phyloP scores from a whole-genome alignment of 1,140 invertebrate genomes.

The Calephelis nemesis region DNA sequence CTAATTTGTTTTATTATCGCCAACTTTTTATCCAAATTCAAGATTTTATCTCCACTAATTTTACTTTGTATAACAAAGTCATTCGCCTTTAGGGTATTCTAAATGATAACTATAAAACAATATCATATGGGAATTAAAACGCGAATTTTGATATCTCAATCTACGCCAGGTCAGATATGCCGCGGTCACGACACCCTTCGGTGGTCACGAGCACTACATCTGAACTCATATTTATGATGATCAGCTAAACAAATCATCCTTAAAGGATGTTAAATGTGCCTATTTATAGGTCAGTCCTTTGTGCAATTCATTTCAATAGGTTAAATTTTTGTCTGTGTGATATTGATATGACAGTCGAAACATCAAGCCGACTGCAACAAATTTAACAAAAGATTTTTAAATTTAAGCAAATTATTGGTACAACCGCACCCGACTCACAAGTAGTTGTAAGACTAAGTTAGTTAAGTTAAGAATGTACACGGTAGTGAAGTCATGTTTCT shows the following conservation, averaged over 20 bases:
- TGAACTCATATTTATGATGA: conserved; percentile 66
- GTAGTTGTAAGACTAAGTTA: too few relatives aligned
- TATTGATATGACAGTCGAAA: too few relatives aligned
- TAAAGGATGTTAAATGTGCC: conserved; percentile 41
- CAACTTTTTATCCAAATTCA: neutral
- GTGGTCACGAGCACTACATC: conserved; percentile 60
- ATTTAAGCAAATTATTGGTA: too few relatives aligned
- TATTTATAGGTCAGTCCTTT: conserved; percentile 39
- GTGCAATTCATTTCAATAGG: too few relatives aligned
- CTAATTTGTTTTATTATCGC: neutral
- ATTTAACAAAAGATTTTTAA: too few relatives aligned
- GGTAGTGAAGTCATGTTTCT: too few relatives aligned
- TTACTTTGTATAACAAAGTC: conserved; percentile 9
- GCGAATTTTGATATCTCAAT: conserved; percentile 77
- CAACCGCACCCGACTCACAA: too few relatives aligned
- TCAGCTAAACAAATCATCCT: conserved; percentile 56
- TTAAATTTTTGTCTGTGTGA: too few relatives aligned
- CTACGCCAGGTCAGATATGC: conserved; percentile 66
- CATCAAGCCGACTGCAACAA: too few relatives aligned
- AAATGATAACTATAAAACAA: conserved; percentile 67
- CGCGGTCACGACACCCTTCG: conserved; percentile 74
- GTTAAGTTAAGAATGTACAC: too few relatives aligned
- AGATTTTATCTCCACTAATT: neutral
- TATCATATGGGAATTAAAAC: conserved; percentile 52
- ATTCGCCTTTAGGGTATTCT: conserved; percentile 36